Base-by-base conservation (phyloP, 1,140 invertebrate species). In the Eumeta japonica region DNA sequence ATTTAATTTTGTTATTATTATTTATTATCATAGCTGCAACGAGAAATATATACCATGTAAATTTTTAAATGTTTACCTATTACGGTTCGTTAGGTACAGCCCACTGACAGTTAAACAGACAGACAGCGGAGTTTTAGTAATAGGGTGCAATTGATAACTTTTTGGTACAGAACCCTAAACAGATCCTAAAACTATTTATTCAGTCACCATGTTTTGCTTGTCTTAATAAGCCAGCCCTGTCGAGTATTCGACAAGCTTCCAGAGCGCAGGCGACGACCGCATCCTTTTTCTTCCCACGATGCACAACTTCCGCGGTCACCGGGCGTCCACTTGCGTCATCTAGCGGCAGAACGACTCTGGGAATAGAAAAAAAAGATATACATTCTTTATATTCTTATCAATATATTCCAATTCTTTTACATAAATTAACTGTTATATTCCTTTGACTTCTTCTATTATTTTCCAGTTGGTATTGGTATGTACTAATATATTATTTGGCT, bases 271-370 rank as follows among this genome's bases (percentile, higher is more conserved):
- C 90, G 5, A 90, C 65, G 0, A 97, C 90, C 3, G 90, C 89
- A 63, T 98, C 94, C 65, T 95, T 97, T 63, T 97, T 98, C 61
- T 94, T 94, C 0, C 92, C 92, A 43, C 86, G 87, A 19, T 94
- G 88, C 10, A 88, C 75, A 4, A 88, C 87, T 74, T 97, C 91
- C 0, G 92, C 93, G 35, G 85, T 75, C 1, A 95, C 74, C 0
- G 85, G 79, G 30, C 81, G 75, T 2, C 91, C 90, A 48, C 77
- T 77, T 2, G 83, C 77, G 50, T 85, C 84, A 44, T 94, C 91
- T 11, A 97, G 77, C 1, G 94, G 95, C 28, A 85, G 46, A 52
- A 81, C 79, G 0, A 84, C 81, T 37, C 82, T 81, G 50, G 44
- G 91, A 72, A 37, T 10, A 27, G n/a, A n/a, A n/a, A n/a, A n/a